A percentile compares a stretch with the other conserved stretches of the same genome.
Evolutionary conservation across 53 echinoderm and acorn worm genomes (phyloP).

Genomic region (Echinometra lucunter): DNA sequence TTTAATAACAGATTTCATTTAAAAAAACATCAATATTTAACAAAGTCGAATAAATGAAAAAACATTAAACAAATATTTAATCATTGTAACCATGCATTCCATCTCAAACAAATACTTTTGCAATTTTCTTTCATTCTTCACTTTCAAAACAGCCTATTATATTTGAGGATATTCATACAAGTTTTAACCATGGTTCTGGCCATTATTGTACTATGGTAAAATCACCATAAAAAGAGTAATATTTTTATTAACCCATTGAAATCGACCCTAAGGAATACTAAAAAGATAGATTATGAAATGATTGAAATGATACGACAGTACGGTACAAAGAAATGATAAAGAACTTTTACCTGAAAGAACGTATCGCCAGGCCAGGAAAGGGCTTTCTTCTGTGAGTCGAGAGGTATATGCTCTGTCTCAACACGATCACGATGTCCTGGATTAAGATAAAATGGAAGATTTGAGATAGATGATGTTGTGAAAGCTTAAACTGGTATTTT

Average conservation of each 20-base stretch:
- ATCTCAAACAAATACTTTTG: not conserved
- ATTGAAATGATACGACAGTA: no score
- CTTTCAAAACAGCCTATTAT: not conserved
- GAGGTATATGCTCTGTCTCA: constrained; percentile 88
- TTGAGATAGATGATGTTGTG: not conserved
- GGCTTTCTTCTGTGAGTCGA: constrained; percentile 87
- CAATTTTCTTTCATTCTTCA: not conserved
- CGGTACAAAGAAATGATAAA: not conserved
- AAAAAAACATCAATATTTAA: not conserved
- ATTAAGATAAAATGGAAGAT: not conserved
- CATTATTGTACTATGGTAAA: no score
- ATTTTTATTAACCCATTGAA: no score
- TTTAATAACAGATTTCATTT: not conserved
- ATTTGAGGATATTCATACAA: no score
- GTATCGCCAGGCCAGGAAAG: constrained; percentile 95
- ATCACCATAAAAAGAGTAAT: no score
- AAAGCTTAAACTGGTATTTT: not conserved
- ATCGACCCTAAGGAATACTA: no score
- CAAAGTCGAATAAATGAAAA: not conserved
- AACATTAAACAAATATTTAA: not conserved
- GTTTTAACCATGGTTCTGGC: no score
- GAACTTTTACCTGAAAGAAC: constrained; percentile 92
- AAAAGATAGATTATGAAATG: no score
- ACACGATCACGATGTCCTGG: constrained; percentile 80
- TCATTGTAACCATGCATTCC: not conserved